Evolutionary conservation across 2,888 invertebrate genomes (phyloP).

Genomic region (Lycia hirtaria): DNA sequence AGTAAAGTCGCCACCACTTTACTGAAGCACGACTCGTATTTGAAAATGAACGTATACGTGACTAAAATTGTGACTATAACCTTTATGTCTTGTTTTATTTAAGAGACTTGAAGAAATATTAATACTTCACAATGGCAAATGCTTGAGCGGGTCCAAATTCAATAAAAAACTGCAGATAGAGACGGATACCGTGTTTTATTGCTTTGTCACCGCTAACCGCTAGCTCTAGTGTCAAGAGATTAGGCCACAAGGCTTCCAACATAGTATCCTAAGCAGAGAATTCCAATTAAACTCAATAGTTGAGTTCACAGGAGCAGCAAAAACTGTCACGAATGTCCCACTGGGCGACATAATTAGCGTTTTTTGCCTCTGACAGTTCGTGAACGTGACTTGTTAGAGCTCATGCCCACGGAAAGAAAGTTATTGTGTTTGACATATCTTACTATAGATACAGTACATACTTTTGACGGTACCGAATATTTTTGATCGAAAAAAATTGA

Average conservation of each 20-base stretch:
- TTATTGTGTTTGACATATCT: conserved; percentile 70
- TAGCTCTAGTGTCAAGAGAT: neutral
- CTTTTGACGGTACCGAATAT: conserved; percentile 29
- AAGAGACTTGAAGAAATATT: too few species aligned
- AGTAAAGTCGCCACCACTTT: too few species aligned
- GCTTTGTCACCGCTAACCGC: too few species aligned
- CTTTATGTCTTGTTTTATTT: too few species aligned
- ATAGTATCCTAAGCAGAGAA: neutral
- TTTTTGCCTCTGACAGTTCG: conserved; percentile 49
- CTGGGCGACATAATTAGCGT: conserved; percentile 26
- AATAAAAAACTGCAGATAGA: too few species aligned
- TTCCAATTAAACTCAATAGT: conserved; percentile 15
- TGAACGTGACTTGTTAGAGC: conserved; percentile 57
- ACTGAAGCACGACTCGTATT: too few species aligned
- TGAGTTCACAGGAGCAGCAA: conserved; percentile 14
- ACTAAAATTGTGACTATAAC: too few species aligned
- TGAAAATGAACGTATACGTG: too few species aligned
- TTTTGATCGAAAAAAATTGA: neutral
- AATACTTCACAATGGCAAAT: too few species aligned
- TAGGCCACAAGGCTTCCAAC: neutral
- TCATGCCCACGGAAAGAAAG: conserved; percentile 50
- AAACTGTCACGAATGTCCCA: conserved; percentile 32
- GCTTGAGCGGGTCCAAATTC: too few species aligned
- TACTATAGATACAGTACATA: conserved; percentile 17
- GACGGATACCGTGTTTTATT: too few species aligned